A percentile compares a stretch with the other conserved stretches of the same genome.
Evolutionary conservation across 92 coral and sea anemone species (phyloP).

Genomic region (Palythoa grandis): DNA sequence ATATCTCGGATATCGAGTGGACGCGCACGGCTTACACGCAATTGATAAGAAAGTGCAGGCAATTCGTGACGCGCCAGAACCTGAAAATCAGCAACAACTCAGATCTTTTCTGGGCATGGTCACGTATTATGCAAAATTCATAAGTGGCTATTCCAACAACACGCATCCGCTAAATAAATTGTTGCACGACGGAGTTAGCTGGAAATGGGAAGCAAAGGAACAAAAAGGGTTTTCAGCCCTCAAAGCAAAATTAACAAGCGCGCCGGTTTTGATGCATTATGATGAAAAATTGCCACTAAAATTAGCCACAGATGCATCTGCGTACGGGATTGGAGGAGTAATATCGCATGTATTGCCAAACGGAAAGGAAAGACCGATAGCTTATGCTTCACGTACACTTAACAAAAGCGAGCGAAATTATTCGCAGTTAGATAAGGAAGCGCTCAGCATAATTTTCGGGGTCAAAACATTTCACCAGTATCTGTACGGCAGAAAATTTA

Average conservation of each 20-base stretch:
- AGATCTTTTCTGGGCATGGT: slow-evolving; percentile 44
- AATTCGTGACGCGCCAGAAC: slow-evolving; percentile 45
- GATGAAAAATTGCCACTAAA: slow-evolving; percentile 41
- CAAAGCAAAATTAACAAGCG: slow-evolving; percentile 25
- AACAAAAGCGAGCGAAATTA: slow-evolving; percentile 53
- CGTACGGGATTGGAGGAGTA: slow-evolving; percentile 55
- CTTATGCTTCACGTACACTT: slow-evolving; percentile 51
- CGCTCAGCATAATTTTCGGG: slow-evolving; percentile 32
- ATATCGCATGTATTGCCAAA: slow-evolving; percentile 57
- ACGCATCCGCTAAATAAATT: slow-evolving; percentile 44
- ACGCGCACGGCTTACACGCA: slow-evolving; percentile 54
- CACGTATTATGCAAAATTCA: slow-evolving; percentile 31
- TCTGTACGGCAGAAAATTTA: slow-evolving; percentile 54
- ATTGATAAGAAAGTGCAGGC: slow-evolving; percentile 49
- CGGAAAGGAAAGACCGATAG: slow-evolving; percentile 50
- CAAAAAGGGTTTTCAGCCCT: slow-evolving; percentile 26
- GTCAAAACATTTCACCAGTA: slow-evolving; percentile 57
- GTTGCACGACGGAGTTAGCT: slow-evolving; percentile 39
- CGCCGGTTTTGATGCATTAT: slow-evolving; percentile 51
- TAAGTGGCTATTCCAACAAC: slow-evolving; percentile 13
- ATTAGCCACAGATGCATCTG: slow-evolving; percentile 58
- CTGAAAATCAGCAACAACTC: slow-evolving; percentile 46
- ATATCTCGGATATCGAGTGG: slow-evolving; percentile 58
- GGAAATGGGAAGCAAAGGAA: slow-evolving; percentile 6
- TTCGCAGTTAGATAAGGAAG: slow-evolving; percentile 46